Percentiles rank a stretch among this genome's conserved stretches.
Evolutionary conservation across 1,140 invertebrate genomes (phyloP).

Genomic region (Eubasilissa regina): DNA sequence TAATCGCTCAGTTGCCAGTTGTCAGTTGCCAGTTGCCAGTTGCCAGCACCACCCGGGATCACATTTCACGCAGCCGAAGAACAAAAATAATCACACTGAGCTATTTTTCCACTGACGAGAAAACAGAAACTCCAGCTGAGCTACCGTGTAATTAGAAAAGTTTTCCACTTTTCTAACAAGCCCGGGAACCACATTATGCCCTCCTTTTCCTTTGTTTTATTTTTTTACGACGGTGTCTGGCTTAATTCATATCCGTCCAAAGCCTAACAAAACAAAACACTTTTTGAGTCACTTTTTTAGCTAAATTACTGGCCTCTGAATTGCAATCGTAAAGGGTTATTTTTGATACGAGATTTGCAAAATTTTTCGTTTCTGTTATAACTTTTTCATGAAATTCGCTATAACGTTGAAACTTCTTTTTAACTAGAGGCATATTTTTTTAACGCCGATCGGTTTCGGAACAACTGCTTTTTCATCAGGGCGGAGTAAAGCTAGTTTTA

Average conservation of each 20-base stretch:
- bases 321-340: too few species aligned
- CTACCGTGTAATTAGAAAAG: slow-evolving; percentile 50
- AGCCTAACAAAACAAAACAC: not conserved
- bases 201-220: not conserved
- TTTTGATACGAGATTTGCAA: too few species aligned
- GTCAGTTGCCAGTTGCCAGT: too few species aligned
- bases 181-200: slow-evolving; percentile 38
- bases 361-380: too few species aligned
- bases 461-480: too few species aligned
- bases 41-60: too few species aligned
- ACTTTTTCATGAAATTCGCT: too few species aligned
- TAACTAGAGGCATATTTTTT: too few species aligned
- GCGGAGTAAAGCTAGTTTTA: too few species aligned
- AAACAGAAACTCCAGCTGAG: slow-evolving; percentile 7
- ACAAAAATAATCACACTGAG: slow-evolving; percentile 4
- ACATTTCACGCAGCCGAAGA: not conserved
- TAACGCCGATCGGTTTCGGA: too few species aligned
- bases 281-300: not conserved
- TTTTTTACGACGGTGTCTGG: slow-evolving; percentile 17
- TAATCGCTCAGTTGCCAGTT: too few species aligned
- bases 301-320: not conserved
- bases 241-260: slow-evolving; percentile 25
- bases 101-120: slow-evolving; percentile 22
- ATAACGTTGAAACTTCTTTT: too few species aligned
- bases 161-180: slow-evolving; percentile 49